Conservation (phyloP, 2,888 invertebrate genomes). For the Nezara viridula region DNA sequence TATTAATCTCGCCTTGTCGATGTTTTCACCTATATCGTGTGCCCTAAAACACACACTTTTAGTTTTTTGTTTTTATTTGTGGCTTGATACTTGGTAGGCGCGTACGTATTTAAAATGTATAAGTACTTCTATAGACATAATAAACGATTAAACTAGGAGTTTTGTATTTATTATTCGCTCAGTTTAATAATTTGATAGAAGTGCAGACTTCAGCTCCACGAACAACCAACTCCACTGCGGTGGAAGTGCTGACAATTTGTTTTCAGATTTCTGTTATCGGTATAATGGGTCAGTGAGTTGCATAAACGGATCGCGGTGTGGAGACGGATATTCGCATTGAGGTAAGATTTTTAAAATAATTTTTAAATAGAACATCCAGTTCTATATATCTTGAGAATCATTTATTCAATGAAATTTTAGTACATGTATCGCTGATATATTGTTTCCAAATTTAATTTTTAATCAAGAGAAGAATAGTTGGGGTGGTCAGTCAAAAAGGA, state of each 20-base stretch:
- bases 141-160: background rate
- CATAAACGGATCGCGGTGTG: background rate
- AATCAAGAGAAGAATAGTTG: too few species aligned
- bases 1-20: too few species aligned
- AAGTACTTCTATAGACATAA: background rate
- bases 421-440: too few species aligned
- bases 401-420: background rate
- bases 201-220: background rate
- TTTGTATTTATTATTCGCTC: background rate
- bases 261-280: background rate
- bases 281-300: slow-evolving; percentile 3
- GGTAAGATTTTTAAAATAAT: background rate
- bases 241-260: background rate
- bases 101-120: too few species aligned
- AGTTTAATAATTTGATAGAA: background rate
- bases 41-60: too few species aligned
- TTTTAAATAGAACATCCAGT: background rate
- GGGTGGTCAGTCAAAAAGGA: too few species aligned
- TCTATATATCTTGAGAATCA: background rate
- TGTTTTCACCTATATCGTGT: too few species aligned
- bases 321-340: background rate
- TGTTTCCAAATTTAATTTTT: too few species aligned
- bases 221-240: background rate
- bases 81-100: too few species aligned
- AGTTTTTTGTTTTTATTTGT: too few species aligned